Conservation (phyloP, 2,888 invertebrate species). For the Oscheius sp. region DNA sequence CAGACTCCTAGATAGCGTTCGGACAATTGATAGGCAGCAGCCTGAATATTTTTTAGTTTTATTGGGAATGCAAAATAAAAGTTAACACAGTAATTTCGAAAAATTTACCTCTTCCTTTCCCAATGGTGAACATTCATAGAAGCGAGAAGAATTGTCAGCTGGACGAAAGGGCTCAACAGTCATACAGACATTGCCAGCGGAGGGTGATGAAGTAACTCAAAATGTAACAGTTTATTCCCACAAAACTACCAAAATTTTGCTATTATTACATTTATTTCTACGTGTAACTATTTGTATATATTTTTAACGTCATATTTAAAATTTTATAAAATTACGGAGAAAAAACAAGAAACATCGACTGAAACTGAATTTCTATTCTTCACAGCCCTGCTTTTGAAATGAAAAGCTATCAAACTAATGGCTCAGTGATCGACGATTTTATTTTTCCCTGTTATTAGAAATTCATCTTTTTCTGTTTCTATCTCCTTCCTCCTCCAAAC, state of each 20-base stretch:
- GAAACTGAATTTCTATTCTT: no score
- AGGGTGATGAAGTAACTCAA: slow-evolving; percentile 15
- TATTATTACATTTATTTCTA: background rate
- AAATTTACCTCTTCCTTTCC: slow-evolving; percentile 57
- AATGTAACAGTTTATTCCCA: background rate
- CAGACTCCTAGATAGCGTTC: slow-evolving; percentile 65
- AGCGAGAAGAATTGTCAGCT: slow-evolving; percentile 51
- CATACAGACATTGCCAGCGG: slow-evolving; percentile 60
- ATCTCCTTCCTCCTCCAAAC: no score
- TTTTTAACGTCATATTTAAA: background rate
- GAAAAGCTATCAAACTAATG: no score
- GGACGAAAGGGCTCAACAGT: slow-evolving; percentile 60
- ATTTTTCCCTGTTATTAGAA: no score
- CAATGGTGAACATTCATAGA: slow-evolving; percentile 65
- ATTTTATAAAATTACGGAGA: no score
- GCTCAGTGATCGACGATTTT: no score
- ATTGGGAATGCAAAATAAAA: no score
- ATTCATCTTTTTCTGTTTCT: no score
- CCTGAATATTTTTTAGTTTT: slow-evolving; percentile 20
- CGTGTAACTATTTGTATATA: background rate
- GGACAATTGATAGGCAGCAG: slow-evolving; percentile 50
- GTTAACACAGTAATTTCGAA: no score
- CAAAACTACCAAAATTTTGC: background rate
- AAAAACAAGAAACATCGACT: no score
- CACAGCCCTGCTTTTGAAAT: no score